Percentiles rank a stretch among this genome's conserved stretches.
These are phyloP conservation scores for Callipepla californica DNA, from an alignment of 2,113 vertebrate species.

Conservation along the genomic window DNA sequence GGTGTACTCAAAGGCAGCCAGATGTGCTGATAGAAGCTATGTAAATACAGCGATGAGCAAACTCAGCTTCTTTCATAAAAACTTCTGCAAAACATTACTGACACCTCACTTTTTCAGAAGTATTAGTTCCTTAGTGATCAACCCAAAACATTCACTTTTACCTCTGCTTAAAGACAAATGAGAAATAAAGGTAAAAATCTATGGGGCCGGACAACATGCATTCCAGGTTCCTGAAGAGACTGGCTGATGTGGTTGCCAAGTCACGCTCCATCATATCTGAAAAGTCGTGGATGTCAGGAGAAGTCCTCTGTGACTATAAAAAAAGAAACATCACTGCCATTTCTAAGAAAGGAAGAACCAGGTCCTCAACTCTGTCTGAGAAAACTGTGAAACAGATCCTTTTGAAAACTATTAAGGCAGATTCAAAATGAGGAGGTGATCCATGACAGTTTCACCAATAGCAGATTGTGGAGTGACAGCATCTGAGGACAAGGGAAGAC, in stretches of 20 bases:
- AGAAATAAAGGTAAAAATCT: not conserved
- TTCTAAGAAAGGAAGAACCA: not conserved
- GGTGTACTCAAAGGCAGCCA: not conserved
- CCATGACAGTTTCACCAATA: not conserved
- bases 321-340: not conserved
- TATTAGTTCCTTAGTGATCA: not conserved
- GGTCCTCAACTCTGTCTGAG: not conserved
- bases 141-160: not conserved
- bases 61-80: not conserved
- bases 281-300: not conserved
- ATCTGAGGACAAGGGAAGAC: not conserved
- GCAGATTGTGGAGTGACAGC: not conserved
- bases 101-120: not conserved
- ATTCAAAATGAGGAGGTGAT: not conserved
- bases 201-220: not conserved
- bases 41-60: not conserved
- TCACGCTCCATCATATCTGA: not conserved
- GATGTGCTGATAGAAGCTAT: not conserved
- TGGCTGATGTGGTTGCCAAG: no score
- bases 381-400: not conserved
- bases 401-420: not conserved
- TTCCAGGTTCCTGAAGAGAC: not conserved
- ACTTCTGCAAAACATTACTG: not conserved
- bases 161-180: not conserved
- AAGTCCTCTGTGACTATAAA: not conserved